Evolutionary conservation across 2,888 invertebrate species (phyloP).

Genomic region (Bhutanitis thaidina): DNA sequence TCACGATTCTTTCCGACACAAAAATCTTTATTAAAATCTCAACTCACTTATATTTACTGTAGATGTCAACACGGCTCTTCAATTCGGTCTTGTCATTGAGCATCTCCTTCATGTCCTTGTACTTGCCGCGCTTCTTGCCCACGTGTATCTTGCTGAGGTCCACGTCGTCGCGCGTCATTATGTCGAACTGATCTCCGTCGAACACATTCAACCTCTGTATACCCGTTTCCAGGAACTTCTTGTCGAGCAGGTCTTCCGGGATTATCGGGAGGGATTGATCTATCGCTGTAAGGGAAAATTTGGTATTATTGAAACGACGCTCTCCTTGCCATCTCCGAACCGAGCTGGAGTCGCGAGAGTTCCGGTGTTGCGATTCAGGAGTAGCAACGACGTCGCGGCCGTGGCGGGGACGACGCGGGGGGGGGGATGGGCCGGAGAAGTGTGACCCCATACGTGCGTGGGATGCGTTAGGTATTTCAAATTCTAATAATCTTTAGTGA

Average conservation of each 20-base stretch:
- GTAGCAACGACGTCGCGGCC: too few relatives aligned
- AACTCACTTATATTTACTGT: conserved; percentile 79
- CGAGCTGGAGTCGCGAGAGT: too few relatives aligned
- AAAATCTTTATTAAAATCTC: too few relatives aligned
- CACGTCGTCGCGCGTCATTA: conserved; percentile 83
- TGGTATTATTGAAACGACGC: too few relatives aligned
- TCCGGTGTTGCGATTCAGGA: too few relatives aligned
- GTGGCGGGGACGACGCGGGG: too few relatives aligned
- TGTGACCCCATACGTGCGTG: too few relatives aligned
- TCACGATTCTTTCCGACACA: too few relatives aligned
- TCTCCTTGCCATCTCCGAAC: too few relatives aligned
- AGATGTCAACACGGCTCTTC: conserved; percentile 73
- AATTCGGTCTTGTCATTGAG: conserved; percentile 85
- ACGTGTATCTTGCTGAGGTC: conserved; percentile 61
- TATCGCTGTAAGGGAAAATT: conserved; percentile 35
- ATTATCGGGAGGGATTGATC: conserved; percentile 81
- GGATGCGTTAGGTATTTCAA: too few relatives aligned
- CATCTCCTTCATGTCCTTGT: conserved; percentile 80
- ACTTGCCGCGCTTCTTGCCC: conserved; percentile 82
- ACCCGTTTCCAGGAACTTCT: conserved; percentile 74
- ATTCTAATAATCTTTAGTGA: too few relatives aligned
- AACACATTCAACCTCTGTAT: conserved; percentile 83
- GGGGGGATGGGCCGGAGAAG: too few relatives aligned
- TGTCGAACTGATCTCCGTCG: conserved; percentile 89
- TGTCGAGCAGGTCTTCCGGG: conserved; percentile 81